Percentiles rank a stretch among this genome's conserved stretches.
phyloP scores from a whole-genome alignment of 2,113 vertebrate species.

The Pantherophis guttatus region DNA sequence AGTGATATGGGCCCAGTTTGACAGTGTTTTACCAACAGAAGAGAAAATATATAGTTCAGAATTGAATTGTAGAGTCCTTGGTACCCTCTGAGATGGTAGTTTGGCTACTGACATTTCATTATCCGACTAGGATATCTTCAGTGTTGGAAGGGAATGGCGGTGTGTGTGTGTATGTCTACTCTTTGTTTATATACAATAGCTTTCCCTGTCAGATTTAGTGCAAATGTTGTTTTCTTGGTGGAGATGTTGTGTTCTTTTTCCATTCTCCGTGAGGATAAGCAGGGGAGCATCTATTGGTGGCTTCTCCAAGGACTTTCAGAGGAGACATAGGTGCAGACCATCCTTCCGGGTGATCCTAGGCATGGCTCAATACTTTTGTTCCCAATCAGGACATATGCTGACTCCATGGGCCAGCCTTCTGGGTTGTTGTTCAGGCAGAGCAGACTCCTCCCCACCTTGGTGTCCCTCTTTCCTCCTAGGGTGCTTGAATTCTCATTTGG shows the following conservation, averaged over 20 bases:
- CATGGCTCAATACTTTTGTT: not conserved
- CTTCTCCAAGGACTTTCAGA: not conserved
- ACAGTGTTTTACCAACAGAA: not conserved
- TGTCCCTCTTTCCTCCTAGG: not conserved
- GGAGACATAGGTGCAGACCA: not conserved
- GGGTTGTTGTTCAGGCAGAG: not conserved
- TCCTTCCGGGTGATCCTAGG: not conserved
- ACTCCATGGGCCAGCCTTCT: not conserved
- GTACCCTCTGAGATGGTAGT: not conserved
- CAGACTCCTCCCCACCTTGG: not conserved
- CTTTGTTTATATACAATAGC: not conserved
- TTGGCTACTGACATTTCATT: not conserved
- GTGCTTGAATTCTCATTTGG: not conserved
- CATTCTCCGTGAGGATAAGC: not conserved
- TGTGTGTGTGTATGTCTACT: not conserved
- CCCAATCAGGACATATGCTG: not conserved
- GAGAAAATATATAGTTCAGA: not conserved
- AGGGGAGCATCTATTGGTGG: not conserved
- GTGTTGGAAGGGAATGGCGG: not conserved
- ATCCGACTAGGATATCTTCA: not conserved
- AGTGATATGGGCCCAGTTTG: not conserved
- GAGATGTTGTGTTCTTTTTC: not conserved
- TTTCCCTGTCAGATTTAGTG: not conserved
- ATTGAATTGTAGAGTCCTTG: not conserved
- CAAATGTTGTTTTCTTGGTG: not conserved